Evolutionary conservation across 1,140 invertebrate species (phyloP), one percentile per base, ranked within the genome.

Genomic region (Agrypnia vestita): DNA sequence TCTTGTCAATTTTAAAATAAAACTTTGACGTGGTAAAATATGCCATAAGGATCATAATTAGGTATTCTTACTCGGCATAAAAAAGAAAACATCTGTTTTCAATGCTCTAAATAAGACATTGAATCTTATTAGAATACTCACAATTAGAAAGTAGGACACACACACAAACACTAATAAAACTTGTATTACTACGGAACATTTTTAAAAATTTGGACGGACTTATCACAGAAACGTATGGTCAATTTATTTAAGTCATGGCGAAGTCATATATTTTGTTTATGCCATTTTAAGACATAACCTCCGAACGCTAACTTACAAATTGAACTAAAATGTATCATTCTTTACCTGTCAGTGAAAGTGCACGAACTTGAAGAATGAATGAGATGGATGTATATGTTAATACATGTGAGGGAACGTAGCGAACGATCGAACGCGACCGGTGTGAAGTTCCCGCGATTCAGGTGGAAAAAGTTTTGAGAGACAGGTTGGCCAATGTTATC

Each of bases 101-200:
- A 43, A 43, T 15, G 64, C 35, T 69, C 64, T 69, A 69, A 8
- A 47, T 73, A 53, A 73, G 53, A 55, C 13, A 73, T 7, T 13
- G 53, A 43, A 73, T 55, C 35, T 21, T 53, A 53, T 51, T 76
- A 35, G 25, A 35, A 35, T 35, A 80, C 78, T 75, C 67, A 80
- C 78, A 75, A 62, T 76, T 74, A 80, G 77, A 78, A 78, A 78
- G 77, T 59, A 78, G 51, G 13, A 61, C 67, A 78, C 15, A 59
- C 12, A 78, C 64, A 72, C 17, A 71, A 46, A 44, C 19, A 78
- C 61, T 59, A 59, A 78, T 15, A 59, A 59, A 59, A 78, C 35
- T 59, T 15, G 9, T 1, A 53, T 78, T 78, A 51, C 13, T 51
- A 69, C 25, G 44, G 53, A 61, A 71, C 77, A 78, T 78, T 71